Evolutionary conservation across 1,140 invertebrate genomes (phyloP), one percentile per base, ranked within the genome.

Genomic region (Camponotus pennsylvanicus): DNA sequence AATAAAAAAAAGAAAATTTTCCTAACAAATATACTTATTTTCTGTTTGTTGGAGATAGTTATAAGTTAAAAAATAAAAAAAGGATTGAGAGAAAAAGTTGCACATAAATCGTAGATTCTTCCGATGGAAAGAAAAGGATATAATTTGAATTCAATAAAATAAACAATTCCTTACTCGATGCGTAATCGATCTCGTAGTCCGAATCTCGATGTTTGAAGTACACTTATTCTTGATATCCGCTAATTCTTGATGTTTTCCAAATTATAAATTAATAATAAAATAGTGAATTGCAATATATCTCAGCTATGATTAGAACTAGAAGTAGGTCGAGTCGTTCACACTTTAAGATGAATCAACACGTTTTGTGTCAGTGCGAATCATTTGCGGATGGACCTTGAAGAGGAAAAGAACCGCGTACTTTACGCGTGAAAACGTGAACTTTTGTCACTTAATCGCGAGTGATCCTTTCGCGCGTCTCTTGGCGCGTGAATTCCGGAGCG

Each of bases 61-160:
- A 15, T 52, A 13, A 52, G 13, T 52, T 15, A 3, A 2, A 45
- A 21, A 7, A 34, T 42, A 42, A 42, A 42, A 49, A 15, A 13
- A 59, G 27, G 27, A 3, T 76, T 9, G 27, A 57, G 1, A 64
- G 27, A 64, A 37, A 76, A 76, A 61, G 21, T 76, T 78, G 27
- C 45, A 61, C n/a, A 7, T 21, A 73, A 73, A 55, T 75, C 49
- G 11, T 2, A 13, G 1, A 18, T 64, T 66, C 27, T 78, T 64
- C 7, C 11, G 7, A n/a, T 34, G 7, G 18, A 15, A 71, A 27
- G 18, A 64, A 9, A 55, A 18, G 6, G 4, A 69, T 57, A 32
- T 27, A 27, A 37, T 57, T 34, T 34, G 0, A 37, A 57, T 21
- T 64, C 13, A 15, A 49, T 40, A 42, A 73, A 15, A 1, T 21